Conservation (phyloP, 35 echinoderm and acorn worm species). For the Heliocidaris tuberculata region DNA sequence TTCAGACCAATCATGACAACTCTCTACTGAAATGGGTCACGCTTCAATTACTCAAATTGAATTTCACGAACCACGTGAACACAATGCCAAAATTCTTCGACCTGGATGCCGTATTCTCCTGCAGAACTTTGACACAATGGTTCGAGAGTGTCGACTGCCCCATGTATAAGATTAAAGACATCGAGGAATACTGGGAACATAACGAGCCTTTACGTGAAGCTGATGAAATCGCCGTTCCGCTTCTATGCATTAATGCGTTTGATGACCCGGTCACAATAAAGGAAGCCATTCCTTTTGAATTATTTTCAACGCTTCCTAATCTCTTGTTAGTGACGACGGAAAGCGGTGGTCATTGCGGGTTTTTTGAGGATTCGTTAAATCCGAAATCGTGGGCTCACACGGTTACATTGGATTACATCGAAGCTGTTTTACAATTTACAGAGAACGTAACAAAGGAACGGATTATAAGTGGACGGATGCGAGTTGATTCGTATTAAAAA, state of each 20-base stretch:
- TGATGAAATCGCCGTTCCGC: constrained; percentile 87
- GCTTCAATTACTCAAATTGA: constrained; percentile 71
- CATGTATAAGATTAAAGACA: constrained; percentile 54
- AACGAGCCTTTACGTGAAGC: constrained; percentile 87
- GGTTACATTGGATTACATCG: constrained; percentile 59
- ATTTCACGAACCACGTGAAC: constrained; percentile 56
- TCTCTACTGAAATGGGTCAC: constrained; percentile 66
- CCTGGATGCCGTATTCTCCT: constrained; percentile 64
- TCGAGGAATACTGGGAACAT: constrained; percentile 82
- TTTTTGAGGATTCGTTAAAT: constrained; percentile 27
- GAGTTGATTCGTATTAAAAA: constrained; percentile 3
- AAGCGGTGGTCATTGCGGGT: constrained; percentile 79
- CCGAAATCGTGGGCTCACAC: constrained; percentile 58
- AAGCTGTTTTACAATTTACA: constrained; percentile 50
- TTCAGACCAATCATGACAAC: constrained; percentile 5
- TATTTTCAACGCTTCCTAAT: constrained; percentile 86
- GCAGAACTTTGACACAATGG: constrained; percentile 57
- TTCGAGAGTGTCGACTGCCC: constrained; percentile 45
- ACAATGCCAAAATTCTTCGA: constrained; percentile 58
- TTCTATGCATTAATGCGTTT: constrained; percentile 85
- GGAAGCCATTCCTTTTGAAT: constrained; percentile 76
- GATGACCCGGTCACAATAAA: constrained; percentile 77
- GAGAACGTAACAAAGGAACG: background rate
- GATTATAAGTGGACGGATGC: constrained; percentile 16
- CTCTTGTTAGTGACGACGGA: constrained; percentile 73